Conservation (phyloP, 2,797 vertebrate genomes). For the Garrulus glandarius region DNA sequence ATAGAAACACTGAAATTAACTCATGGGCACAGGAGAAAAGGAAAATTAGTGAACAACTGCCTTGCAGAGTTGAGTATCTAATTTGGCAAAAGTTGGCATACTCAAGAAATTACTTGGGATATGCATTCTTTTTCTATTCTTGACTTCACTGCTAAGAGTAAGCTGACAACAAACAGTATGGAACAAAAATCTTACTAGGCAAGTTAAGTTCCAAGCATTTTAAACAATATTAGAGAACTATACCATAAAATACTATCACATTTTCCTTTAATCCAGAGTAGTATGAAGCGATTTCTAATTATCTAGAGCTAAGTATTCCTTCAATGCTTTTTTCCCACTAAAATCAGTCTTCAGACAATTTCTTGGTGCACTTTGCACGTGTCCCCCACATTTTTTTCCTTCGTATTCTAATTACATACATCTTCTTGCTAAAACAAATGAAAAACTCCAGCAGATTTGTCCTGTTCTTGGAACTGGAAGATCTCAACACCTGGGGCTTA, state of each 20-base stretch:
- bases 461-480: not conserved
- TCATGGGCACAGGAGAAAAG: not conserved
- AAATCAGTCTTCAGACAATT: not conserved
- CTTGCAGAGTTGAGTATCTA: not conserved
- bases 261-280: not conserved
- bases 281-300: not conserved
- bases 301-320: not conserved
- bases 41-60: not conserved
- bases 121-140: not conserved
- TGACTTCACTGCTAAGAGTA: not conserved
- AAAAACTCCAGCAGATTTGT: not conserved
- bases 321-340: not conserved
- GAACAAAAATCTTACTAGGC: not conserved
- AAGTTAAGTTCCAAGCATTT: not conserved
- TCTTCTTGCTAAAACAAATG: not conserved
- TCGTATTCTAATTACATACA: not conserved
- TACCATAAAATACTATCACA: not conserved
- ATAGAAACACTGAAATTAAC: not conserved
- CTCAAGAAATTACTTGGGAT: not conserved
- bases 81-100: not conserved
- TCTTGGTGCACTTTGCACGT: not conserved
- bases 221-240: not conserved
- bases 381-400: rapidly evolving
- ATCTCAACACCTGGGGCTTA: not conserved
- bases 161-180: not conserved